Evolutionary conservation across 1,140 invertebrate species (phyloP), one percentile per base, ranked within the genome.

Genomic region (Mycetomoellerius zeteki): DNA sequence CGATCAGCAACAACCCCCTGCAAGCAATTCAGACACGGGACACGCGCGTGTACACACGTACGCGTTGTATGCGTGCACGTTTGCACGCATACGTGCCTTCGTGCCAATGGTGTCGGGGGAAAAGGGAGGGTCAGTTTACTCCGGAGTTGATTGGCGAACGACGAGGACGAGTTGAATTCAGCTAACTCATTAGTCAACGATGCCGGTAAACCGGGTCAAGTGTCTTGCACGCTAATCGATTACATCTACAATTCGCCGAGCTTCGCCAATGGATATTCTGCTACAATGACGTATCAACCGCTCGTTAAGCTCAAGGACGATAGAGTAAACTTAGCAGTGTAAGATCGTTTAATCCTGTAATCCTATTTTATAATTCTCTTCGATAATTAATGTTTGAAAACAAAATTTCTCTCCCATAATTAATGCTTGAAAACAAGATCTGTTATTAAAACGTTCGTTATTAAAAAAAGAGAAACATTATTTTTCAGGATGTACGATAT

Each of bases 141-240:
- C 24, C 24, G 65, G 58, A 30, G 50, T 58, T 50, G 67, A 84
- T 60, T 47, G 56, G 43, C 30, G 64, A 81, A 71, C 67, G 43
- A 85, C 56, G 71, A 62, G 82, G 37, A 87, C 73, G 43, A 56
- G 78, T 30, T 65, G 30, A 62, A 88, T 85, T 80, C 62, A 71
- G 65, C 76, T 71, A 80, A 91, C 80, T 92, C 92, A 91, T 93
- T 92, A 92, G 78, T 88, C 81, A 76, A 60, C 77, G 33, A 78
- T 52, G 87, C 69, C 73, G 75, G 19, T 56, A 67, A 88, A 93
- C 85, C 76, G 80, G 92, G 92, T 93, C 92, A 91, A 93, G 91
- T 85, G 67, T 88, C 72, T 65, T 50, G 78, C 60, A 60, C 64
- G 60, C 62, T 54, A 37, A 85, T 88, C 89, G 78, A 91, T 92